phyloP scores from a whole-genome alignment of 64 coral and sea anemone species.

The Pocillopora verrucosa region DNA sequence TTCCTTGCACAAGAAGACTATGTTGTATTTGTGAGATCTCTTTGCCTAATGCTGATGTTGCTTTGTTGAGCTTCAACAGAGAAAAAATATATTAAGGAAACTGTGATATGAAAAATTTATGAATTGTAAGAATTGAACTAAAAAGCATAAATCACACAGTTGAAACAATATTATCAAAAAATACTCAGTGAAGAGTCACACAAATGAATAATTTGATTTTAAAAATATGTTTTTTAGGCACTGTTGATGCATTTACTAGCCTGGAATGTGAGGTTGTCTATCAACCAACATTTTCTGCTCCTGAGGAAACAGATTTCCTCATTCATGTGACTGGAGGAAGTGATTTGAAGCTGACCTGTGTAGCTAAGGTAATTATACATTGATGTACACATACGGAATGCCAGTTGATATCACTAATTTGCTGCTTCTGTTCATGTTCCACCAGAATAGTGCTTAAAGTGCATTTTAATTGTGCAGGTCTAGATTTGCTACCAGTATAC shows the following conservation, averaged over 20 bases:
- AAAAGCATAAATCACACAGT: too few relatives aligned
- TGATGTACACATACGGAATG: neutral
- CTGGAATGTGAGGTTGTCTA: conserved; percentile 90
- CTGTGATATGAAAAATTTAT: too few relatives aligned
- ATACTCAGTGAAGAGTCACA: neutral
- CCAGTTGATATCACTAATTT: neutral
- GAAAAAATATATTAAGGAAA: too few relatives aligned
- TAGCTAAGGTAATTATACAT: conserved; percentile 69
- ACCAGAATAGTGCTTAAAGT: too few relatives aligned
- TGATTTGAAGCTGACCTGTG: conserved; percentile 59
- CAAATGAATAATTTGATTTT: neutral
- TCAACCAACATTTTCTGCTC: conserved; percentile 80
- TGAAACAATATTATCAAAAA: too few relatives aligned
- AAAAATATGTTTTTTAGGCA: conserved; percentile 45
- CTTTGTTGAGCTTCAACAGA: too few relatives aligned
- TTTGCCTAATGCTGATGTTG: too few relatives aligned
- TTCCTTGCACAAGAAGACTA: too few relatives aligned
- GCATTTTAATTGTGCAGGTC: too few relatives aligned
- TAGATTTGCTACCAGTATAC: too few relatives aligned
- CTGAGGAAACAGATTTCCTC: conserved; percentile 68
- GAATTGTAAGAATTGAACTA: too few relatives aligned
- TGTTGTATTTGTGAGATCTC: too few relatives aligned
- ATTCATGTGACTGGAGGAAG: conserved; percentile 89
- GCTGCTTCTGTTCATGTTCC: neutral
- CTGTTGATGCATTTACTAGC: conserved; percentile 91